Percentiles rank a stretch among this genome's conserved stretches.
Evolutionary conservation across 2,113 vertebrate species (phyloP).

Genomic region (Tragelaphus buxtoni): DNA sequence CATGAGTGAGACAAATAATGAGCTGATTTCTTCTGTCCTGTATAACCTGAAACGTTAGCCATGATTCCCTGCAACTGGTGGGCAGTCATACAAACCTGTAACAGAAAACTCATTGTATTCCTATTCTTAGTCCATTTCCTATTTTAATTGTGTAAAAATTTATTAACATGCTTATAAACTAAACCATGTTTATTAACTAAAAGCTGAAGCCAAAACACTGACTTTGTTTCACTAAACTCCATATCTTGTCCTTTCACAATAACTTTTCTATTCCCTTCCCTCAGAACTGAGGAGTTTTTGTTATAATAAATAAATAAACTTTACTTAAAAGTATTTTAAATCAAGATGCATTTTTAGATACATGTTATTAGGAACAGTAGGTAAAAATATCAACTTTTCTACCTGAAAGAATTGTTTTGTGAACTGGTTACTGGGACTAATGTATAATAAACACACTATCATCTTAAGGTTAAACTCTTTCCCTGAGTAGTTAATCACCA

Average conservation of each 20-base stretch:
- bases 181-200: not conserved
- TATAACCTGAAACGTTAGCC: not conserved
- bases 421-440: not conserved
- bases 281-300: not conserved
- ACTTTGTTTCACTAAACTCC: not conserved
- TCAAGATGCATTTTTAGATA: not conserved
- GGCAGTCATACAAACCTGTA: not conserved
- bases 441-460: not conserved
- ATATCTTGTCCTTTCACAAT: not conserved
- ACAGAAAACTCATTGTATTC: not conserved
- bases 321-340: constrained; percentile 32
- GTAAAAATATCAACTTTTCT: not conserved
- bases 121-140: not conserved
- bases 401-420: not conserved
- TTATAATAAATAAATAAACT: constrained; percentile 23
- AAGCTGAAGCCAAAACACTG: not conserved
- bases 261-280: not conserved
- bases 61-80: not conserved
- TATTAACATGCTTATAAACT: not conserved
- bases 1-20: constrained; percentile 49
- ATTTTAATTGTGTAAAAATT: not conserved
- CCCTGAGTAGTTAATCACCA: not conserved
- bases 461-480: not conserved
- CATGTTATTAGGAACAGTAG: not conserved
- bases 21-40: constrained; percentile 33